Evolutionary conservation across 1,140 invertebrate genomes (phyloP).

Genomic region (Cyclina sinensis): DNA sequence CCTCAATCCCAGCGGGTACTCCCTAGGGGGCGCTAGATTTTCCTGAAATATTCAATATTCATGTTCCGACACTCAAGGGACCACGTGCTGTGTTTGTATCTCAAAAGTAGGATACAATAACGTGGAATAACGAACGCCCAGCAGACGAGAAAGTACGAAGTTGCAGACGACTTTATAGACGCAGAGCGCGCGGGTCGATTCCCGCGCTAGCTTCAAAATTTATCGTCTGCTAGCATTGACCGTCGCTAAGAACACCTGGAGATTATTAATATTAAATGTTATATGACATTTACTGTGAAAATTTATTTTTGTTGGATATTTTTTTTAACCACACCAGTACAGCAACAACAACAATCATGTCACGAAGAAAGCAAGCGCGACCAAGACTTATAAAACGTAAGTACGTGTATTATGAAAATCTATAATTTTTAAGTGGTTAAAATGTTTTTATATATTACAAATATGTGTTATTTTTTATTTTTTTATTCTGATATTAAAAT

Average conservation of each 20-base stretch:
- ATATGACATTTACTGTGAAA: not conserved
- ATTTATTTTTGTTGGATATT: constrained; percentile 10
- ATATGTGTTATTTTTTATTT: too few species aligned
- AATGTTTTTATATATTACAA: too few species aligned
- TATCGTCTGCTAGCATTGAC: constrained; percentile 36
- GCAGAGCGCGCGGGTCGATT: constrained; percentile 50
- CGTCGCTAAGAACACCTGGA: constrained; percentile 23
- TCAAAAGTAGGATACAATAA: constrained; percentile 61
- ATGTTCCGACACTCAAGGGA: constrained; percentile 51
- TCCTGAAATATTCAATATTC: constrained; percentile 66
- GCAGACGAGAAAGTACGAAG: constrained; percentile 21
- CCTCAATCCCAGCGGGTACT: constrained; percentile 42
- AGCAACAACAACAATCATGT: constrained; percentile 64
- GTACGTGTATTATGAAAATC: too few species aligned
- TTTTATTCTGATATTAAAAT: too few species aligned
- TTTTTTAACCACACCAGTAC: too few species aligned
- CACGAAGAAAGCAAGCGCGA: constrained; percentile 79
- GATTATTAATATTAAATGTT: not conserved
- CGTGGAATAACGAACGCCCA: constrained; percentile 60
- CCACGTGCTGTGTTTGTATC: constrained; percentile 61
- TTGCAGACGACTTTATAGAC: constrained; percentile 63
- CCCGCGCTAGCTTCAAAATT: constrained; percentile 30
- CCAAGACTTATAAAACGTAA: constrained; percentile 79
- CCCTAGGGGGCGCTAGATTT: constrained; percentile 48
- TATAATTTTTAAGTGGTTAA: too few species aligned